These are phyloP conservation scores for Leptodactylus fuscus DNA, from an alignment of 2,113 vertebrate species.

Conservation along the genomic window DNA sequence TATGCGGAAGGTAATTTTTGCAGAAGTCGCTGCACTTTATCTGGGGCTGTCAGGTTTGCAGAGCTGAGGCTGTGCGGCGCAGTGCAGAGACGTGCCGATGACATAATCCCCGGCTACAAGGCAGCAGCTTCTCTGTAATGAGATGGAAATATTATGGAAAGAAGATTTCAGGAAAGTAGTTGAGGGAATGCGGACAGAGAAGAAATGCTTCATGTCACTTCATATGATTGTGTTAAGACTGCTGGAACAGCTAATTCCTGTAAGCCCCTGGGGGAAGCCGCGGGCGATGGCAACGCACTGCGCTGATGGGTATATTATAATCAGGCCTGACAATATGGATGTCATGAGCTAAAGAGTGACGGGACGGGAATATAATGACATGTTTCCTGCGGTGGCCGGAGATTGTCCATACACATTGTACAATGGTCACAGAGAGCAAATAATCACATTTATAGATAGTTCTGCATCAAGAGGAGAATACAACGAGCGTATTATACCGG, in stretches of 20 bases:
- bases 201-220: slow-evolving; percentile 29
- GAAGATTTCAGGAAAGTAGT: slow-evolving; percentile 56
- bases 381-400: neutral
- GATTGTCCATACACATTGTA: neutral
- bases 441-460: slow-evolving; percentile 14
- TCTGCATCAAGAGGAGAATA: neutral
- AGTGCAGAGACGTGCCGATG: slow-evolving; percentile 15
- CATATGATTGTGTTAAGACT: slow-evolving; percentile 16
- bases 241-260: slow-evolving; percentile 37
- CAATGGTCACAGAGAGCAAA: neutral
- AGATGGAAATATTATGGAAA: slow-evolving; percentile 60
- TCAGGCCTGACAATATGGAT: slow-evolving; percentile 14
- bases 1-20: slow-evolving; percentile 16
- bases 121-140: slow-evolving; percentile 38
- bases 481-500: neutral
- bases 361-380: neutral
- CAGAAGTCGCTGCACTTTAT: slow-evolving; percentile 24
- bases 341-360: slow-evolving; percentile 8
- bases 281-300: neutral
- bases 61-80: neutral
- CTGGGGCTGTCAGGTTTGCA: slow-evolving; percentile 30
- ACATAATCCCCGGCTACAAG: slow-evolving; percentile 45
- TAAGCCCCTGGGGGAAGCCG: slow-evolving; percentile 25
- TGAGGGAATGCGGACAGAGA: neutral
- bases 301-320: slow-evolving; percentile 15